phyloP scores from a whole-genome alignment of 2,797 vertebrate genomes.

The Antrozous pallidus region DNA sequence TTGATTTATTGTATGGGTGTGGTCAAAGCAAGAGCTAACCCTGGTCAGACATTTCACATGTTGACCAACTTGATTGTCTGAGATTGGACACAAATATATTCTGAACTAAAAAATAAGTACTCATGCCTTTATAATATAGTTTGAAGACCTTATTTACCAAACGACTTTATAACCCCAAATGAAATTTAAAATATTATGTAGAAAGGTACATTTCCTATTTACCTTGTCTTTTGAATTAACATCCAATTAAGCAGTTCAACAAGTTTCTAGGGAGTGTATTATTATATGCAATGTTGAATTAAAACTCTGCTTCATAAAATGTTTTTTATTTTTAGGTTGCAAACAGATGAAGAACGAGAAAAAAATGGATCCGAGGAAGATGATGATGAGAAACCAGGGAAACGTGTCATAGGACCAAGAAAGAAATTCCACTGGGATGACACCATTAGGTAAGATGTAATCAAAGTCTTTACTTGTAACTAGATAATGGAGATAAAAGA shows the following conservation, averaged over 20 bases:
- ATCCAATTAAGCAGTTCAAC: not conserved
- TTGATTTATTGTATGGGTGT: not conserved
- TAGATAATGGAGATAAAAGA: not conserved
- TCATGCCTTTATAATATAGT: not conserved
- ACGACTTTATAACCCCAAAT: not conserved
- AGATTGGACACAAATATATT: not conserved
- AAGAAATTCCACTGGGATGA: slow-evolving; percentile 99
- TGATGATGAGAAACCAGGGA: slow-evolving; percentile 97
- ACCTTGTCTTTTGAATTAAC: not conserved
- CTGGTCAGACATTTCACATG: not conserved
- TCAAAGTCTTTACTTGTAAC: not conserved
- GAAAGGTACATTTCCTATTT: not conserved
- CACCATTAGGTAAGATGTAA: slow-evolving; percentile 89
- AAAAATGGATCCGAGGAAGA: slow-evolving; percentile 97
- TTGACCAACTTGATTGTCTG: not conserved
- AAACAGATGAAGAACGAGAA: slow-evolving; percentile 92
- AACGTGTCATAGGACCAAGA: slow-evolving; percentile 94
- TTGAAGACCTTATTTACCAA: not conserved
- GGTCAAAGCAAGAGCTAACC: not conserved
- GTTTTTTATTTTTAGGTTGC: slow-evolving; percentile 84
- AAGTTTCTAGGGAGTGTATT: not conserved
- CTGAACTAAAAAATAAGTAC: not conserved
- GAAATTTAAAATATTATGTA: not conserved
- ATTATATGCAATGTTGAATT: not conserved
- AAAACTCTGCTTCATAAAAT: slow-evolving; percentile 39